Evolutionary conservation across 2,113 vertebrate genomes (phyloP), one percentile per base, ranked within the genome.

Genomic region (Cheilinus undulatus): DNA sequence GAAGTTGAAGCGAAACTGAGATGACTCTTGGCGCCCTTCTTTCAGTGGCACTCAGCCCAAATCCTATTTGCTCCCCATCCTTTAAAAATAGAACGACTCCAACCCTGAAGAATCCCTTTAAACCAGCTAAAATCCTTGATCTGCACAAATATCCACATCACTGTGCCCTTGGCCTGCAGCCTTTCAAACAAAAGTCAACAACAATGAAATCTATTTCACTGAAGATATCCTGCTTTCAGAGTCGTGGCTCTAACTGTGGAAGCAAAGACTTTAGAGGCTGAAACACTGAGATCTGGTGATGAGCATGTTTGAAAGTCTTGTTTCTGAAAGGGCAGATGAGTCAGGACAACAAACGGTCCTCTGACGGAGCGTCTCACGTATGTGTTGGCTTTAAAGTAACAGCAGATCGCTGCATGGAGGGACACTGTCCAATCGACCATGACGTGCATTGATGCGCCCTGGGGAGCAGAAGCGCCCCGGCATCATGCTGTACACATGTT

Each of bases 341-440:
- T 68, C 56, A 40, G 42, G 30, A 46, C 5, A 34, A 11, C 30
- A 28, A 42, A 42, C 1, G 7, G 38, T 13, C 0, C 24, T n/a
- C 8, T 32, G n/a, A 9, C 23, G 20, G 17, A 45, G 42, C 11
- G 12, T 13, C 11, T 3, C n/a, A n/a, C 11, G 32, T 34, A 7
- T 30, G 8, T 11, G 32, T 34, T 34, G 32, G 32, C 8, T 34
- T 34, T 34, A 34, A 34, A 34, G 8, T 34, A 34, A 34, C 32
- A 34, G 32, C 32, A 10, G 32, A 34, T 34, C 8, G 32, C 32
- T 34, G 32, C 32, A 34, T n/a, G n/a, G n/a, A n/a, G n/a, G n/a
- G 48, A 61, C 60, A 84, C 56, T 4, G 49, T 49, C 77, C 82
- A 78, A n/a, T 65, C 70, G 64, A 53, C 69, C 82, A 19, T 70